phyloP scores from a whole-genome alignment of 2,113 vertebrate genomes.

The Pipra filicauda region DNA sequence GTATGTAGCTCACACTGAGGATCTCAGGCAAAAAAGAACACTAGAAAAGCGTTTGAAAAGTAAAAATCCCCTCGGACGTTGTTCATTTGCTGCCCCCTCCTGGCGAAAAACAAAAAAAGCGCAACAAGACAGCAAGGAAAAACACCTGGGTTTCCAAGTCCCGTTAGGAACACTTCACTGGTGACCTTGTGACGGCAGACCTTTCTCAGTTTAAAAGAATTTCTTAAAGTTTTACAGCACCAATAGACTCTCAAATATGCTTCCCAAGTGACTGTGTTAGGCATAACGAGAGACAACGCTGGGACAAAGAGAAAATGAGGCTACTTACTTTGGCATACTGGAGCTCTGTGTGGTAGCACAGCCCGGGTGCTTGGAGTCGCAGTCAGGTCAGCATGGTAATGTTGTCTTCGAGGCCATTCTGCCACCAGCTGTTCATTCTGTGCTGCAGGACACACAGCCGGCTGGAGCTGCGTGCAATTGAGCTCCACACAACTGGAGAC shows the following conservation, averaged over 20 bases:
- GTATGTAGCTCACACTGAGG: neutral
- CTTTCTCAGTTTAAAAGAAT: neutral
- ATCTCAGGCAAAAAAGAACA: neutral
- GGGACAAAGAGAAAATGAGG: neutral
- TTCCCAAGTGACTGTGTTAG: neutral
- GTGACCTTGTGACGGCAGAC: neutral
- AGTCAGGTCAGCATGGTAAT: accelerated
- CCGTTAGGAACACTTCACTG: accelerated
- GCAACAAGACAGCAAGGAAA: neutral
- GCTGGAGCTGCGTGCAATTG: neutral
- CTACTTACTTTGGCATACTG: neutral
- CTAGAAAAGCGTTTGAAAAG: neutral
- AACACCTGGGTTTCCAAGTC: neutral
- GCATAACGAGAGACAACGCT: accelerated
- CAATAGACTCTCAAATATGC: neutral
- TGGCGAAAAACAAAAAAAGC: neutral
- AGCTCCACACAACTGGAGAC: neutral
- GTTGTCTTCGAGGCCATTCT: neutral
- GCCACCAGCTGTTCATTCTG: neutral
- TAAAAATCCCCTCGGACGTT: neutral
- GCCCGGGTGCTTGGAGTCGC: accelerated
- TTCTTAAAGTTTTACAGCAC: neutral
- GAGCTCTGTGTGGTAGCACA: neutral
- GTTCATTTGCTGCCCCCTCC: conserved; percentile 41
- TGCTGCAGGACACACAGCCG: neutral